Percentiles rank a stretch among this genome's conserved stretches.
These are phyloP conservation scores for Melanotus villosus DNA, from an alignment of 2,888 invertebrate species.

Conservation along the genomic window DNA sequence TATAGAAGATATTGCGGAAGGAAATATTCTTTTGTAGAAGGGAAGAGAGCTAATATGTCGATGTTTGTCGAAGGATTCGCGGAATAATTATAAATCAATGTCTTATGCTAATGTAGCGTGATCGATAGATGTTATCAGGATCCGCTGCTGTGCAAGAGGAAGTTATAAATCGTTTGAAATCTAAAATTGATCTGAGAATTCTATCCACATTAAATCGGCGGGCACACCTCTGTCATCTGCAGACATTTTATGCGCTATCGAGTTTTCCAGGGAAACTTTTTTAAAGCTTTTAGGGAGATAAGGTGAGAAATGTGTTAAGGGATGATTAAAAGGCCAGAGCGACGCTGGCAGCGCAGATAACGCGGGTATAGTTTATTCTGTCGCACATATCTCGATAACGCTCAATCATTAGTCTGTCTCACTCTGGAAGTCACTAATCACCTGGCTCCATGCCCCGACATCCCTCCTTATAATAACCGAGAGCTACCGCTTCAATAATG, in stretches of 20 bases:
- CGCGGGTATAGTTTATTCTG: constrained; percentile 62
- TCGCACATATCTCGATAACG: constrained; percentile 65
- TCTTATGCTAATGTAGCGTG: constrained; percentile 68
- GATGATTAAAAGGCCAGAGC: constrained; percentile 67
- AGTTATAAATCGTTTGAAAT: constrained; percentile 69
- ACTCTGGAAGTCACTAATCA: constrained; percentile 64
- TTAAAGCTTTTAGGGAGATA: constrained; percentile 54
- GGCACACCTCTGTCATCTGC: constrained; percentile 65
- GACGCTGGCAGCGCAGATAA: constrained; percentile 64
- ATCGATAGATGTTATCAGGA: constrained; percentile 67
- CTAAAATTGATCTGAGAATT: constrained; percentile 69
- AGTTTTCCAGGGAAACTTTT: constrained; percentile 54
- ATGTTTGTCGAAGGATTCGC: constrained; percentile 37
- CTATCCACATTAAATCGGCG: constrained; percentile 66
- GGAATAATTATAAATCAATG: constrained; percentile 69
- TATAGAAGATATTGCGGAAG: constrained; percentile 13
- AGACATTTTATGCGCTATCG: constrained; percentile 56
- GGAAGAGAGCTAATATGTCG: constrained; percentile 40
- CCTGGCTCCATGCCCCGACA: constrained; percentile 59
- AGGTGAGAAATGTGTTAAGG: constrained; percentile 67
- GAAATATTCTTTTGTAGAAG: constrained; percentile 9
- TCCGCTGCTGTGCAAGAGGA: constrained; percentile 65
- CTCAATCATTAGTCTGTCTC: constrained; percentile 64
- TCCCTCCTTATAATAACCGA: constrained; percentile 55
- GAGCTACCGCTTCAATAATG: constrained; percentile 59